Evolutionary conservation across 2,113 vertebrate genomes (phyloP).

Genomic region (Telmatochromis brichardi): DNA sequence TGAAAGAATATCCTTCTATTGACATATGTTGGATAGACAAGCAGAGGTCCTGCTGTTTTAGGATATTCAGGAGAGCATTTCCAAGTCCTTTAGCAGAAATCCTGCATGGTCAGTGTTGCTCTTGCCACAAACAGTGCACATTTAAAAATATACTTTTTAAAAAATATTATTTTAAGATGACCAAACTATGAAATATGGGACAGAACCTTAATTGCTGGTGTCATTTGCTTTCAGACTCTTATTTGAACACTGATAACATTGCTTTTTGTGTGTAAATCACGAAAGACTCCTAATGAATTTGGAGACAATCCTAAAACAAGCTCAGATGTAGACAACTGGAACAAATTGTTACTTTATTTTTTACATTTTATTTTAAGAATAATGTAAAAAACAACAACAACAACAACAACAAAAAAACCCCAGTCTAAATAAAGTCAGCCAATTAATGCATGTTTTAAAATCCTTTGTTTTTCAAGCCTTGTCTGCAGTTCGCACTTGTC

Average conservation of each 20-base stretch:
- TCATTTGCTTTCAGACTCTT: not conserved
- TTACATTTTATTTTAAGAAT: not conserved
- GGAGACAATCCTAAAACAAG: not conserved
- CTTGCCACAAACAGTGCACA: not conserved
- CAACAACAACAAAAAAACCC: accelerated
- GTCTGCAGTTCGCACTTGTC: not conserved
- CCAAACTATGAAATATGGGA: not conserved
- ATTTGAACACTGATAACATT: not conserved
- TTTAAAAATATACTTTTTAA: not conserved
- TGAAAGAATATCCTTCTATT: conserved; percentile 13
- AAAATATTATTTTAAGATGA: not conserved
- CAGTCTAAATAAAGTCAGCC: not conserved
- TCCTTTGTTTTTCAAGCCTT: not conserved
- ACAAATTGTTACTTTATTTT: not conserved
- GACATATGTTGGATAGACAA: conserved; percentile 36
- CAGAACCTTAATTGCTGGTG: not conserved
- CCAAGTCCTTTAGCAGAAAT: not conserved
- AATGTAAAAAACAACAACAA: accelerated
- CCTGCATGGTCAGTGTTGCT: not conserved
- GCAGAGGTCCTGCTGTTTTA: conserved; percentile 42
- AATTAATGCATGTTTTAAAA: not conserved
- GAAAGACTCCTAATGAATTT: not conserved
- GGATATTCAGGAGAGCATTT: conserved; percentile 7
- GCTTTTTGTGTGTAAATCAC: not conserved
- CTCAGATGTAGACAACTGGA: not conserved